Conservation (phyloP, 2,113 vertebrate species). For the Coptodon bakossiorum region DNA sequence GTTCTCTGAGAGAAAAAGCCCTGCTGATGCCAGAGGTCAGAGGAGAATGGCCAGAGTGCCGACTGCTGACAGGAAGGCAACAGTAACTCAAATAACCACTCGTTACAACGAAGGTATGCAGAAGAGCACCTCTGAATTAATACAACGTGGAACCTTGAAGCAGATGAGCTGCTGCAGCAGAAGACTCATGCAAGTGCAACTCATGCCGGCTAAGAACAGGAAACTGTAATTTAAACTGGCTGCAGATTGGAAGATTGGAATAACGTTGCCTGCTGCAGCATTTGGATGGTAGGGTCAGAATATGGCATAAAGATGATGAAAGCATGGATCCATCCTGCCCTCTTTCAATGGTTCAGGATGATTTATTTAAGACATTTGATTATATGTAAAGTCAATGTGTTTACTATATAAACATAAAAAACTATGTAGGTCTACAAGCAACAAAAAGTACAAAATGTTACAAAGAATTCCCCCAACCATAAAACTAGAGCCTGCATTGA, state of each 20-base stretch:
- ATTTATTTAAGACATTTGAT: not conserved
- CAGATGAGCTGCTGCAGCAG: not conserved
- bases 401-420: not conserved
- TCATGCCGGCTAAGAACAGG: not conserved
- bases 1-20: not conserved
- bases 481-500: not conserved
- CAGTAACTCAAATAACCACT: not conserved
- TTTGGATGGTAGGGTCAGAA: not conserved
- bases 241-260: not conserved
- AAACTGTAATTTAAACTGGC: not conserved
- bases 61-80: not conserved
- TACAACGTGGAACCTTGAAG: not conserved
- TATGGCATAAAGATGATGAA: not conserved
- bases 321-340: not conserved
- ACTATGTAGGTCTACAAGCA: not conserved
- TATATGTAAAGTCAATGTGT: not conserved
- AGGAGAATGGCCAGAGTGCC: not conserved
- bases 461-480: not conserved
- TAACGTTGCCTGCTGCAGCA: not conserved
- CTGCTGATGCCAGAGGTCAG: not conserved
- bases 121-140: not conserved
- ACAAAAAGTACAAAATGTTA: not conserved
- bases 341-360: not conserved
- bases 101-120: not conserved
- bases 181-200: not conserved